Evolutionary conservation across 2,888 invertebrate species (phyloP), one percentile per base, ranked within the genome.

Genomic region (Sarcophaga variegata): DNA sequence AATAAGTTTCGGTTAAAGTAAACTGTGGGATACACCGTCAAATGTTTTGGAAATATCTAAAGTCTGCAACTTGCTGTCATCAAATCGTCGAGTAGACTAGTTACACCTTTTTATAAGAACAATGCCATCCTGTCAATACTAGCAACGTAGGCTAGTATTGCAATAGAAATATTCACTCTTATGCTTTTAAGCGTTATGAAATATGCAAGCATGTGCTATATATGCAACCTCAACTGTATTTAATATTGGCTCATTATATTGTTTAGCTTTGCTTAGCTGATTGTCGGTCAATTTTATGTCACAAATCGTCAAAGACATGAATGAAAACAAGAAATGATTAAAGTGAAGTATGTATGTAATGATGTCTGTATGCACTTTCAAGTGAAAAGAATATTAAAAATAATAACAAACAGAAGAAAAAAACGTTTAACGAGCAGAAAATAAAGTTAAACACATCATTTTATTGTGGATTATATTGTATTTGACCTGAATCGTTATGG

Each of bases 231-330:
- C 11, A n/a, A 20, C 62, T 62, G 62, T 22, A 20, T 62, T 62
- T 62, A n/a, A n/a, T 22, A 62, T 54, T 60, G 49, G 59, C 22
- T 64, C 2, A 60, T 74, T 60, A 54, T 62, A 76, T 80, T 62
- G 25, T 70, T 54, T 59, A 70, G 8, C 25, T 64, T 78, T 37
- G 45, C 69, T 22, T 74, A 54, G 17, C 54, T 72, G 47, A 62
- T 69, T 20, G 62, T 86, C 80, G 69, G 75, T 81, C 83, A 87
- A 79, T 81, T 81, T 75, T 25, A 66, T 78, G 80, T 76, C 77
- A 81, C 62, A 86, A 81, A 59, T 71, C 66, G 25, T 49, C 70
- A n/a, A 11, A 71, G 70, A 70, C 70, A 27, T 54, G 25, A 70
- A 14, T 70, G 25, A 60, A 37, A 12, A 25, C n/a, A 59, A 59